Evolutionary conservation across 1,140 invertebrate species (phyloP), one percentile per base, ranked within the genome.

Genomic region (Mylabris phalerata): DNA sequence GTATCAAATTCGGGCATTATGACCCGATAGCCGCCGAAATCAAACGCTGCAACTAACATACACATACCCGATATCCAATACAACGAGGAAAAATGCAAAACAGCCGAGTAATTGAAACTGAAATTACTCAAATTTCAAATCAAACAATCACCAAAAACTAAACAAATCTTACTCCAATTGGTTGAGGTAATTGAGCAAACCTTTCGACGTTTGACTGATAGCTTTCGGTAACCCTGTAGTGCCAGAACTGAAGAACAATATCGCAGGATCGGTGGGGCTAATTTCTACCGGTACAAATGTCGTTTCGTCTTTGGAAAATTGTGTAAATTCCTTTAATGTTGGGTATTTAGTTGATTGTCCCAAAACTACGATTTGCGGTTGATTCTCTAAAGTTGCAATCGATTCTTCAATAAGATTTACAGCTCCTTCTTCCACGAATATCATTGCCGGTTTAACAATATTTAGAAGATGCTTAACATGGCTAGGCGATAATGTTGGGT

Each of bases 221-320:
- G 86, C 86, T 73, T 91, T 91, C 0, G 88, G 87, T 32, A 82
- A 71, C 40, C 87, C 87, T 41, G 86, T 89, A 3, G 87, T 88
- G 3, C 88, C 88, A 65, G 85, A 88, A 1, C 85, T 80, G 57
- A 72, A 78, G 6, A 78, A 43, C 9, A 80, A 70, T 0, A 71
- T 43, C 4, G 67, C 70, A 1, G 67, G 74, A 9, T 60, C n/a
- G n/a, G 63, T 26, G 57, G 62, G 52, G 2, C 60, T 38, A 6
- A 66, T 57, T 41, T 48, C 45, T 11, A 45, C 45, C 27, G 71
- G 71, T 49, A 48, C 41, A 47, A 71, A 72, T 13, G 45, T 38
- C 13, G 64, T 59, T 60, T 67, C 69, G 0, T 61, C 50, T 38
- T 57, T 19, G n/a, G 46, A 27, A n/a, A 24, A 40, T 55, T 57